phyloP scores from a whole-genome alignment of 2,888 invertebrate species.

The Disparrhopalites patrizii region DNA sequence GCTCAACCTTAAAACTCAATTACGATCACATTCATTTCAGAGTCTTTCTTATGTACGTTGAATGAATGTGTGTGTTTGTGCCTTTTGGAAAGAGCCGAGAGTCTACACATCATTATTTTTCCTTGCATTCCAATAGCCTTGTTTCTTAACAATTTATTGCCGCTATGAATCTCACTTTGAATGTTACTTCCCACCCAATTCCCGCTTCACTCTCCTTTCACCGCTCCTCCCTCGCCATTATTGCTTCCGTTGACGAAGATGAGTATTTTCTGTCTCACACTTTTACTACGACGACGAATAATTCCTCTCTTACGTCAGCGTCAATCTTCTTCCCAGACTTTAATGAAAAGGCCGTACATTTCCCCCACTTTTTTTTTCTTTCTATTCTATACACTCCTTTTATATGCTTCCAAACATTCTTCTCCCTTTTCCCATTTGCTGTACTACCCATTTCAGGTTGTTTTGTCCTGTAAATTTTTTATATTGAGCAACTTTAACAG shows the following conservation, averaged over 20 bases:
- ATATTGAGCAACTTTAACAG: too few species aligned
- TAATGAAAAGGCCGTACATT: slow-evolving; percentile 4
- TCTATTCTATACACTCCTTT: too few species aligned
- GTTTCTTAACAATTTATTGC: slow-evolving; percentile 18
- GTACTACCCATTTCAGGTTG: too few species aligned
- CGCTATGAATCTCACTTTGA: not conserved
- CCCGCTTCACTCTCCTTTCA: not conserved
- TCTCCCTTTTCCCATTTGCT: too few species aligned
- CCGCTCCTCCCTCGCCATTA: not conserved
- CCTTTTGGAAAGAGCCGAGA: too few species aligned
- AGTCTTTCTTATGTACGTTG: too few species aligned
- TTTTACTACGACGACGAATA: slow-evolving; percentile 1
- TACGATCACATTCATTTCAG: slow-evolving; percentile 26
- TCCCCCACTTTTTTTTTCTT: too few species aligned
- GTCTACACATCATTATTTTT: slow-evolving; percentile 25
- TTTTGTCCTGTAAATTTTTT: too few species aligned
- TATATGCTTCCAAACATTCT: too few species aligned
- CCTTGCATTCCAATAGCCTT: slow-evolving; percentile 5
- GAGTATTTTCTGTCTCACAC: slow-evolving; percentile 1
- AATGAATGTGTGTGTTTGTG: too few species aligned
- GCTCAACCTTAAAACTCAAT: slow-evolving; percentile 22
- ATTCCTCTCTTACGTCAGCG: not conserved
- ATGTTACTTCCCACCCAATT: not conserved
- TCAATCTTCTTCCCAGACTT: not conserved
- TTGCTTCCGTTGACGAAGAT: slow-evolving; percentile 6